A percentile compares a stretch with the other conserved stretches of the same genome.
These are phyloP conservation scores for Carterocephalus palaemon DNA, from an alignment of 2,888 invertebrate species.

Conservation along the genomic window DNA sequence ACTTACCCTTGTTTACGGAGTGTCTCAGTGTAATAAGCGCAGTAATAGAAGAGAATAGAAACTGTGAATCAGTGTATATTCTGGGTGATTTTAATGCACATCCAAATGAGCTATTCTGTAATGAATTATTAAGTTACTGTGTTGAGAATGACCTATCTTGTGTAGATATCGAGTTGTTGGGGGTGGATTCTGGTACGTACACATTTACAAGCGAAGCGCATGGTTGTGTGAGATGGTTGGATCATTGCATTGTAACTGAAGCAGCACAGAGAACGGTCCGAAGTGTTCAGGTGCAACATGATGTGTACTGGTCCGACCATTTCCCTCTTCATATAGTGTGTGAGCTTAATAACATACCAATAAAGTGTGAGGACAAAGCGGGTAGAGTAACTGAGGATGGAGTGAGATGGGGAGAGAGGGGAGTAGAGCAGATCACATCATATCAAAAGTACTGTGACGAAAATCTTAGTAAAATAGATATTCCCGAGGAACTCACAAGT, in stretches of 20 bases:
- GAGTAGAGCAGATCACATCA: too few species aligned
- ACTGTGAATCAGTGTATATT: too few species aligned
- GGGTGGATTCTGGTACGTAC: neutral
- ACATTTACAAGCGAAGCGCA: neutral
- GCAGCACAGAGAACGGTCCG: neutral
- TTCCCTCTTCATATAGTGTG: neutral
- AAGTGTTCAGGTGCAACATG: neutral
- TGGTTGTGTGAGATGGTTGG: neutral
- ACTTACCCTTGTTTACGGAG: neutral
- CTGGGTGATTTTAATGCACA: too few species aligned
- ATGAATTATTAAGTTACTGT: neutral
- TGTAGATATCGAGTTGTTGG: neutral
- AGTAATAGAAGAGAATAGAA: neutral
- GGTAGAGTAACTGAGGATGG: too few species aligned
- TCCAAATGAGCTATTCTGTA: neutral
- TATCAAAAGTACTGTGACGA: too few species aligned
- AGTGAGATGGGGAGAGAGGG: too few species aligned
- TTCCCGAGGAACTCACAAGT: too few species aligned
- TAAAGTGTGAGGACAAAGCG: too few species aligned
- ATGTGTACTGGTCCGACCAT: slow-evolving; percentile 2
- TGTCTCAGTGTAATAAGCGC: neutral
- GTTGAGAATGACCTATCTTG: neutral
- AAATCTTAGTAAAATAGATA: too few species aligned
- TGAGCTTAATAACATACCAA: neutral
- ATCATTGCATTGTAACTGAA: too few species aligned